Evolutionary conservation across 2,113 vertebrate genomes (phyloP).

Genomic region (Australoheros scitulus): DNA sequence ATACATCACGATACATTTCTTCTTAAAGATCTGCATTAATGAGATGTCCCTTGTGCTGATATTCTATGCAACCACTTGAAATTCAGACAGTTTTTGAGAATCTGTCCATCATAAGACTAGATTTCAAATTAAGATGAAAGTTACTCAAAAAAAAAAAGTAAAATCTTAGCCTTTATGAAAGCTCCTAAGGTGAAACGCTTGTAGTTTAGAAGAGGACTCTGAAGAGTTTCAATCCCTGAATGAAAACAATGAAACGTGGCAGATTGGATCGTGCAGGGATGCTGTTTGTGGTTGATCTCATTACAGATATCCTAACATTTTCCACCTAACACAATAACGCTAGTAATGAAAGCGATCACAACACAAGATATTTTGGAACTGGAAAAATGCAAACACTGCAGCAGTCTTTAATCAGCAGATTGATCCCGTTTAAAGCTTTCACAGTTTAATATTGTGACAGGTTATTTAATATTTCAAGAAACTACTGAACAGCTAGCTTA

Average conservation of each 20-base stretch:
- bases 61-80: no score
- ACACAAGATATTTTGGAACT: neutral
- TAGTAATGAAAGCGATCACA: neutral
- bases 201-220: no score
- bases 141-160: no score
- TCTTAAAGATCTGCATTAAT: no score
- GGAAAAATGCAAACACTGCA: neutral
- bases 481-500: neutral
- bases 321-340: neutral
- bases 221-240: neutral
- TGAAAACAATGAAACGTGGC: neutral
- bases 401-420: neutral
- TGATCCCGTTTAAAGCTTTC: neutral
- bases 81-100: no score
- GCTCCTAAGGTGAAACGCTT: no score
- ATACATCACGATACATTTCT: no score
- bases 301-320: neutral
- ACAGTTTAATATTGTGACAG: neutral
- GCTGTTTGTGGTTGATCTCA: neutral
- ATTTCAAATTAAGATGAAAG: no score
- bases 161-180: no score
- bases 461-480: neutral
- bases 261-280: fast-evolving
- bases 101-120: no score
- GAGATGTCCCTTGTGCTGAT: no score